Evolutionary conservation across 2,113 vertebrate genomes (phyloP).

Genomic region (Machaerirhynchus nigripectus): DNA sequence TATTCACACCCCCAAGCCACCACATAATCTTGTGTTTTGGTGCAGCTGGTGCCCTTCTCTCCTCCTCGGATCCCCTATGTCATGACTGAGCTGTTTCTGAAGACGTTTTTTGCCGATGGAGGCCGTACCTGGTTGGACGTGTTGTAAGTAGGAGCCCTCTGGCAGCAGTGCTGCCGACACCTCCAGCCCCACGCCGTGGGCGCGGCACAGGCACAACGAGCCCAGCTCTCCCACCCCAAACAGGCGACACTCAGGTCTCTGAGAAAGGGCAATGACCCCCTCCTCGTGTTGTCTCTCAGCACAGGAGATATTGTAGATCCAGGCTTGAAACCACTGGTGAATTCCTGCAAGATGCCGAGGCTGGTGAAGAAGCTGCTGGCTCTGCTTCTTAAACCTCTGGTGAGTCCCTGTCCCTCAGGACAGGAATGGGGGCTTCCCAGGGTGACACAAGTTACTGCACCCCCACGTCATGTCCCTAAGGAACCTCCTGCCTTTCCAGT

Average conservation of each 20-base stretch:
- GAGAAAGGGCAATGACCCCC: background rate
- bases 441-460: background rate
- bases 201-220: background rate
- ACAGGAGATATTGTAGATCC: slow-evolving; percentile 75
- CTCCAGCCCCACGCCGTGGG: fast-evolving
- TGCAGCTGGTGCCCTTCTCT: slow-evolving; percentile 83
- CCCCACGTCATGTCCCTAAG: background rate
- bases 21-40: background rate
- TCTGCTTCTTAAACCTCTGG: slow-evolving; percentile 80
- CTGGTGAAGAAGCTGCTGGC: slow-evolving; percentile 77
- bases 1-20: background rate
- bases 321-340: slow-evolving; percentile 53
- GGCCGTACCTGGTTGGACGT: background rate
- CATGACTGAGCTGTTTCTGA: slow-evolving; percentile 55
- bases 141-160: slow-evolving; percentile 31
- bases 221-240: background rate
- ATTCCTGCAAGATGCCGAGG: slow-evolving; percentile 34
- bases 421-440: background rate
- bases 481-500: slow-evolving; percentile 30
- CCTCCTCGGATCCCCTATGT: slow-evolving; percentile 56
- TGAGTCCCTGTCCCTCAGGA: slow-evolving; percentile 62
- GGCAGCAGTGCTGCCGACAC: background rate
- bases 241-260: background rate
- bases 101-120: slow-evolving; percentile 76
- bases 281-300: slow-evolving; percentile 61